These are phyloP conservation scores for Eospalax fontanierii DNA, from an alignment of 2,797 vertebrate species.

Conservation along the genomic window DNA sequence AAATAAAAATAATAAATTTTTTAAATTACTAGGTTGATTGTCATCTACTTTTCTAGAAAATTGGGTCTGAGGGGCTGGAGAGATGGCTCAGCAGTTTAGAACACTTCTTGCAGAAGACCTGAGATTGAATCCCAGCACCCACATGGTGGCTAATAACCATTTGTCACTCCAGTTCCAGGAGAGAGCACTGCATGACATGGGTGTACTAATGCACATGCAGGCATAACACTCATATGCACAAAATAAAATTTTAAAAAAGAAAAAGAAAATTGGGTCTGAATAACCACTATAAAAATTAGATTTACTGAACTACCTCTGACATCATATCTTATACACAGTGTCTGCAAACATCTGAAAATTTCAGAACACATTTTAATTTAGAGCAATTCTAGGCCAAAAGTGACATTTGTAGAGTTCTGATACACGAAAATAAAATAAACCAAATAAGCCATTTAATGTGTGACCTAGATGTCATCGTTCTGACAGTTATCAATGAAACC, in stretches of 20 bases:
- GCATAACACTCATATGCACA: neutral
- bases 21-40: constrained; percentile 33
- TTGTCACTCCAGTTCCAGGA: neutral
- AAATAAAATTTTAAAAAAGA: neutral
- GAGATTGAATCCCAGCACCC: neutral
- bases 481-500: constrained; percentile 62
- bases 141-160: neutral
- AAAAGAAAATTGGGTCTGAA: no score
- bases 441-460: constrained; percentile 53
- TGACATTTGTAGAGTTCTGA: constrained; percentile 52
- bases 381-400: constrained; percentile 41
- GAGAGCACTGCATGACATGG: no score
- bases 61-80: neutral
- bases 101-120: neutral
- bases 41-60: constrained; percentile 65
- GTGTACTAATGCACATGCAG: neutral
- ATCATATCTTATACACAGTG: constrained; percentile 52
- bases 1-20: neutral
- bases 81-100: neutral
- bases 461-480: constrained; percentile 61
- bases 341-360: constrained; percentile 43
- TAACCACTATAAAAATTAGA: no score
- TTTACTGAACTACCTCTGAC: constrained; percentile 48
- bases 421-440: constrained; percentile 65
- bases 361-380: constrained; percentile 57